Base-by-base conservation (phyloP, 2,797 vertebrate genomes). In the Huso huso region DNA sequence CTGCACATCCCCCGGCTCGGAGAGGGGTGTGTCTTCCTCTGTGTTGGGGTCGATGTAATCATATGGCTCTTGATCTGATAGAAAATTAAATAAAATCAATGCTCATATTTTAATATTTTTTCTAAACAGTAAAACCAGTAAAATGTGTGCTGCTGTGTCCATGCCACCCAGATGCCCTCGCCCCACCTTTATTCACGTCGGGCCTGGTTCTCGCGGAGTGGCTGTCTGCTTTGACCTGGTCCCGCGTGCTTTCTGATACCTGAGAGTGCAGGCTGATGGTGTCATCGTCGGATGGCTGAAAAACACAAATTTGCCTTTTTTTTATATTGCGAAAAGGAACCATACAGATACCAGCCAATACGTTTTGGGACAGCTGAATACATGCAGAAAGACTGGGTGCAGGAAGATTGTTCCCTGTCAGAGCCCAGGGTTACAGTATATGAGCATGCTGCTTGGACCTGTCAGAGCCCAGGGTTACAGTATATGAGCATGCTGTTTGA, bases 181-280 rank as follows among this genome's bases (percentile, higher is more conserved):
- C 6, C 73, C 72, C 85, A 91, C 88, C 88, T 89, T 91, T 92
- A 66, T 86, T 88, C 3, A 89, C 85, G 69, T 98, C 94, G 6
- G 90, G 87, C 87, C 95, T 98, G 77, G 74, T 92, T 72, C 94
- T 93, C 61, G 83, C 71, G 6, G 84, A 76, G 3, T 94, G 93
- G 80, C 82, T 93, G 52, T 98, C 96, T 10, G 87, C 91, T 70
- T 90, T 92, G 6, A 76, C 77, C 73, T 88, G 88, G 48, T 92
- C 90, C 79, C 83, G 84, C 3, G 92, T 92, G 15, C 93, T 96
- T 82, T 99, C 96, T 18, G 95, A 99, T 3, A 99, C 88, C 88
- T 99, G 96, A 80, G 96, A 99, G 78, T 99, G 96, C 78, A 99
- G 91, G 85, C 96, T 99, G 85, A 99, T 86, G 0, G 96, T 99